Conservation (phyloP, 2,888 invertebrate species). For the Netelia inedita region DNA sequence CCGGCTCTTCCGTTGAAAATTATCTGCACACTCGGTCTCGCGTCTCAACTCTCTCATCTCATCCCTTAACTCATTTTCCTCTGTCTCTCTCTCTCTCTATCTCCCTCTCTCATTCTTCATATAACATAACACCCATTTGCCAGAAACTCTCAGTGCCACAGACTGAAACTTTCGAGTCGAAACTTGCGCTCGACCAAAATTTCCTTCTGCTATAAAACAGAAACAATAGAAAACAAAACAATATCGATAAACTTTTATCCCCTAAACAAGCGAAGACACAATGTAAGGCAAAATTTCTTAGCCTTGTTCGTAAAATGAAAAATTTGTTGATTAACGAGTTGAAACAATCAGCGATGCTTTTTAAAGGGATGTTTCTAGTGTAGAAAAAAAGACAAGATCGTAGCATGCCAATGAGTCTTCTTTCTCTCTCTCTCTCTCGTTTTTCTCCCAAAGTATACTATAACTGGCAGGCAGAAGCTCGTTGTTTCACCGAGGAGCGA, state of each 20-base stretch:
- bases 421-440: constrained; percentile 7
- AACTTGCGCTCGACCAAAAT: constrained; percentile 29
- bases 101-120: background rate
- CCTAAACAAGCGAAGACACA: background rate
- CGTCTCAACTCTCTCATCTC: constrained; percentile 64
- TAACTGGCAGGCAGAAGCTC: constrained; percentile 32
- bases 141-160: constrained; percentile 8
- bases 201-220: constrained; percentile 28
- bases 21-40: constrained; percentile 69
- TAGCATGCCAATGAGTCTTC: constrained; percentile 8
- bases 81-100: constrained; percentile 4
- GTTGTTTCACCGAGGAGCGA: constrained; percentile 45
- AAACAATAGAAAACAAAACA: no score
- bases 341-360: constrained; percentile 3
- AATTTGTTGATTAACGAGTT: constrained; percentile 7
- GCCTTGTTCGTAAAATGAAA: constrained; percentile 53
- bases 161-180: background rate
- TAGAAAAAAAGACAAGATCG: constrained; percentile 44
- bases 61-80: constrained; percentile 41
- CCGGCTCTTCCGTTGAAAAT: constrained; percentile 74
- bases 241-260: background rate
- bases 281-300: constrained; percentile 36
- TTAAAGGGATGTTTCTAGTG: constrained; percentile 16
- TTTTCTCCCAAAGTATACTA: constrained; percentile 1
- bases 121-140: constrained; percentile 32